Evolutionary conservation across 2,113 vertebrate species (phyloP).

Genomic region (Egretta garzetta): DNA sequence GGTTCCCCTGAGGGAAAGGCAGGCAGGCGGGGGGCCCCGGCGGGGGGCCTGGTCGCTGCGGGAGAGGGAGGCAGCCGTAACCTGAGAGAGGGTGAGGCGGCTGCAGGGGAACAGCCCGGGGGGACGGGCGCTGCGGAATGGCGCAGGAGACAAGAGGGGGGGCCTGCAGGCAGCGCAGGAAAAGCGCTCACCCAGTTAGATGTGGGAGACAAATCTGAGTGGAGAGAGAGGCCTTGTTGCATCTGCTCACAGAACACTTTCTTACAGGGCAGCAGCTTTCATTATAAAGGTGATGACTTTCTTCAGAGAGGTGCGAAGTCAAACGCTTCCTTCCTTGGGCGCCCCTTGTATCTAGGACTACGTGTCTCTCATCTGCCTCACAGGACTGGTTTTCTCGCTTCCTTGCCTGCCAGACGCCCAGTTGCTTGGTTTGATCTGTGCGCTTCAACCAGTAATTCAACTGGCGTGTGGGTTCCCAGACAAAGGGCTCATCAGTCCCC

Average conservation of each 20-base stretch:
- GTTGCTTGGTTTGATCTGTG: not conserved
- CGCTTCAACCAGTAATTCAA: not conserved
- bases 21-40: not conserved
- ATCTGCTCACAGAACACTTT: not conserved
- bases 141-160: fast-evolving
- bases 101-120: too few species aligned
- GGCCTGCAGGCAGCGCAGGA: not conserved
- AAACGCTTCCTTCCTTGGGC: fast-evolving
- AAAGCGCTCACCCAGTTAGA: fast-evolving
- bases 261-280: not conserved
- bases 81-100: fast-evolving
- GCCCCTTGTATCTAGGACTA: not conserved
- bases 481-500: not conserved
- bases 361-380: not conserved
- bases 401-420: too few species aligned
- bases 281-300: not conserved
- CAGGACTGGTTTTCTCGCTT: not conserved
- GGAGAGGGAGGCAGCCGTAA: not conserved
- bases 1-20: not conserved
- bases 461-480: not conserved
- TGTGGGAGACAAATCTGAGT: not conserved
- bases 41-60: not conserved
- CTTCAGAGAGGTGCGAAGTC: not conserved
- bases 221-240: not conserved
- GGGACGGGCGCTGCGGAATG: fast-evolving